These are phyloP conservation scores for Zophobas morio DNA, from an alignment of 1,140 invertebrate species.

Conservation along the genomic window DNA sequence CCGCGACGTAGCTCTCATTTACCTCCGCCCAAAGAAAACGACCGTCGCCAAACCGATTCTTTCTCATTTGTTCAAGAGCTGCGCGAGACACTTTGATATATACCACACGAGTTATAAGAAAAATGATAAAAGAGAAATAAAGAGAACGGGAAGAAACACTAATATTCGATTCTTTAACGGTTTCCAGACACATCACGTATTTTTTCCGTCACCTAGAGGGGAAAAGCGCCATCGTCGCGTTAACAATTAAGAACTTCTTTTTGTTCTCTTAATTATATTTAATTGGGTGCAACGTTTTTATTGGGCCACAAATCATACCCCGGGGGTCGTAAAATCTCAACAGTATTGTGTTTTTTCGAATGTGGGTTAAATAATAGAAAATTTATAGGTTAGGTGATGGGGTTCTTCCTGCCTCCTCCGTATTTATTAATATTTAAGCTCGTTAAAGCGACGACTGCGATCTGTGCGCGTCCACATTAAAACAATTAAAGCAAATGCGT, in stretches of 20 bases:
- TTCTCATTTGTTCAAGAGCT: conserved; percentile 55
- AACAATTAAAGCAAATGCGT: not conserved
- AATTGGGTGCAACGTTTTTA: conserved; percentile 23
- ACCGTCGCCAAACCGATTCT: conserved; percentile 46
- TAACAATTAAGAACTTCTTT: conserved; percentile 3
- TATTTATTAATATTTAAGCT: conserved; percentile 17
- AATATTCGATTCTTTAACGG: not conserved
- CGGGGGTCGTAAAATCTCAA: conserved; percentile 1
- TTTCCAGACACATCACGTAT: no score
- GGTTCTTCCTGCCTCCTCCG: not conserved
- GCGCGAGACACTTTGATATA: conserved; percentile 55
- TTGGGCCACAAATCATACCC: conserved; percentile 8
- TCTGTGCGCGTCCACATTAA: not conserved
- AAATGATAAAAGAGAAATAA: conserved; percentile 50
- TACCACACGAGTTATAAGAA: conserved; percentile 51
- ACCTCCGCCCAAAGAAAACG: conserved; percentile 14
- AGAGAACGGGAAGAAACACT: conserved; percentile 47
- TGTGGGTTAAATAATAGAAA: not conserved
- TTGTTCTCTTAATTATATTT: conserved; percentile 3
- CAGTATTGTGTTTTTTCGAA: conserved; percentile 5
- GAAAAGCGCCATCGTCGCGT: not conserved
- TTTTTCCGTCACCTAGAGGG: not conserved
- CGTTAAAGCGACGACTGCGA: not conserved
- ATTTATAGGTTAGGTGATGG: not conserved
- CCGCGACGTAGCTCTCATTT: conserved; percentile 2